These are phyloP conservation scores for Ptychodera flava DNA, from an alignment of 35 echinoderm and acorn worm genomes.

Conservation along the genomic window DNA sequence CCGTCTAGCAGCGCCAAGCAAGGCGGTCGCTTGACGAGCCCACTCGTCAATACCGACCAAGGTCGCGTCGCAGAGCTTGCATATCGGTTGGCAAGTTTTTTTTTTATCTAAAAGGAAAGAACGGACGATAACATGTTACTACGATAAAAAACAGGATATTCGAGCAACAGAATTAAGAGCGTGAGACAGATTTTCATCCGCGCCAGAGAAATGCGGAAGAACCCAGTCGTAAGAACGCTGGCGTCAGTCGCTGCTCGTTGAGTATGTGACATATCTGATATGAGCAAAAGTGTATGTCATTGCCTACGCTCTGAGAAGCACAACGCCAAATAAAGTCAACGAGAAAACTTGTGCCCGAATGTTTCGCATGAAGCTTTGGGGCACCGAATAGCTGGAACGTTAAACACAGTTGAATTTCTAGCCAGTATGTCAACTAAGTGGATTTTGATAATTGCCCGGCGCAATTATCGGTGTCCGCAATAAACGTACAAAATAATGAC, in stretches of 20 bases:
- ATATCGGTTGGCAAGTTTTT: background rate
- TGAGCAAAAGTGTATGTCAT: no score
- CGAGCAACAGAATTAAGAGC: no score
- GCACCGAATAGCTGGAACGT: background rate
- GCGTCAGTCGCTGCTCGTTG: background rate
- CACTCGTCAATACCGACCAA: background rate
- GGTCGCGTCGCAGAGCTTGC: conserved; percentile 5
- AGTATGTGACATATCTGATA: background rate
- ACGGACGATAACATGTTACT: background rate
- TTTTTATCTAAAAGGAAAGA: background rate
- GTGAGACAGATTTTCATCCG: no score
- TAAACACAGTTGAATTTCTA: background rate
- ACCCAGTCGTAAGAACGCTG: background rate
- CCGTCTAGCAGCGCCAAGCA: background rate
- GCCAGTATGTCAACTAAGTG: background rate
- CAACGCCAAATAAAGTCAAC: background rate
- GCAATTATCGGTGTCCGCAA: background rate
- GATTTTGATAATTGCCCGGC: background rate
- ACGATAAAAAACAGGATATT: background rate
- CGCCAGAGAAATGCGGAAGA: background rate
- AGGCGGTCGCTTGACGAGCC: conserved; percentile 10
- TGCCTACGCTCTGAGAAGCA: no score
- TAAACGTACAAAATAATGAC: background rate
- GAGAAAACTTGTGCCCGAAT: background rate
- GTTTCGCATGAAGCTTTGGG: background rate